Evolutionary conservation across 2,113 vertebrate species (phyloP).

Genomic region (Polypterus bichir): DNA sequence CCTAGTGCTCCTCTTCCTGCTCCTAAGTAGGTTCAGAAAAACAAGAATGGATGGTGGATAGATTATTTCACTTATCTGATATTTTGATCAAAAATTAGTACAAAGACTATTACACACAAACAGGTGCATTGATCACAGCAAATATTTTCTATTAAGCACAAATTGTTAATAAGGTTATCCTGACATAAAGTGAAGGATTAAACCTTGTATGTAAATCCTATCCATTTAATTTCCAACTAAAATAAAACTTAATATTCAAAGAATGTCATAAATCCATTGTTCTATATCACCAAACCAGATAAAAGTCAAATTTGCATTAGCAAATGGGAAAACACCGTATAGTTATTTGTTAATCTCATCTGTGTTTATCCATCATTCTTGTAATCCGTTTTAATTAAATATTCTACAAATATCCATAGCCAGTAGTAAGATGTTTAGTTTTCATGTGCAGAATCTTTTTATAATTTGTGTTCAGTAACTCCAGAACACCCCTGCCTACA

Average conservation of each 20-base stretch:
- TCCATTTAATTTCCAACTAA: constrained; percentile 41
- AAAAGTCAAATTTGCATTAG: constrained; percentile 96
- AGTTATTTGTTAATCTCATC: constrained; percentile 96
- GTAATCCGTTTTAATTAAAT: constrained; percentile 99
- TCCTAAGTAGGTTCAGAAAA: too few relatives aligned
- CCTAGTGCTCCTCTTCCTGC: too few relatives aligned
- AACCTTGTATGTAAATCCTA: constrained; percentile 49
- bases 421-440: constrained; percentile 96
- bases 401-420: constrained; percentile 80
- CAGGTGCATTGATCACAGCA: constrained; percentile 6
- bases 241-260: constrained; percentile 63
- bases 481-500: too few relatives aligned
- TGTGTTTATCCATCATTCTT: constrained; percentile 82
- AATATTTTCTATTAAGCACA: constrained; percentile 8
- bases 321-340: constrained; percentile 84
- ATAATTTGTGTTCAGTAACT: too few relatives aligned
- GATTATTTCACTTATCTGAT: too few relatives aligned
- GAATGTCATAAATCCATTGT: constrained; percentile 65
- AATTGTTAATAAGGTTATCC: constrained; percentile 26
- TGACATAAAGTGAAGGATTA: constrained; percentile 51
- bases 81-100: too few relatives aligned
- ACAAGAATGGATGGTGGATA: too few relatives aligned
- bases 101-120: not conserved
- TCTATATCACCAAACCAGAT: constrained; percentile 80
- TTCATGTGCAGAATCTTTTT: constrained; percentile 44